Percentiles rank a stretch among this genome's conserved stretches.
These are phyloP conservation scores for Chloroceryle aenea DNA, from an alignment of 2,113 vertebrate species.

Conservation along the genomic window DNA sequence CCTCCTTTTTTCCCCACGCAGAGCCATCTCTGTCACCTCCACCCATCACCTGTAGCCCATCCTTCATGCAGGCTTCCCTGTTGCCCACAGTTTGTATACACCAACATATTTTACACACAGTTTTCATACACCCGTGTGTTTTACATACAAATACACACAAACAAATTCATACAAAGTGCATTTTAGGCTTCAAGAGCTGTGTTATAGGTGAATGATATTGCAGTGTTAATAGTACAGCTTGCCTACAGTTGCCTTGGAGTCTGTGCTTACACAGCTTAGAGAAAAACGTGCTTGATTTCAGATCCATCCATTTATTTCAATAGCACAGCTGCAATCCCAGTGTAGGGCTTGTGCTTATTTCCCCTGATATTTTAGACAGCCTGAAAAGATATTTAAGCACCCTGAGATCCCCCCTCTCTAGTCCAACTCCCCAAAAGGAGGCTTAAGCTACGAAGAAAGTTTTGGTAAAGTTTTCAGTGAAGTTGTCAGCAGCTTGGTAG, in stretches of 20 bases:
- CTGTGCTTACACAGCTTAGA: not conserved
- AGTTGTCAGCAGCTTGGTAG: slow-evolving; percentile 63
- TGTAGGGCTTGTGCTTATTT: slow-evolving; percentile 64
- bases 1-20: not conserved
- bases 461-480: slow-evolving; percentile 50
- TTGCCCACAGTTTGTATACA: accelerated
- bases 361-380: slow-evolving; percentile 71
- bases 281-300: not conserved
- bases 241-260: not conserved
- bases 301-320: not conserved
- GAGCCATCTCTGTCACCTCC: not conserved
- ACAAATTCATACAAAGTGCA: not conserved
- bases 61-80: not conserved
- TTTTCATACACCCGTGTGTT: not conserved
- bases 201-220: not conserved
- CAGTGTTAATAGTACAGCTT: not conserved
- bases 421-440: not conserved
- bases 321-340: slow-evolving; percentile 21
- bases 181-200: not conserved
- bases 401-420: slow-evolving; percentile 29
- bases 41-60: not conserved
- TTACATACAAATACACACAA: not conserved
- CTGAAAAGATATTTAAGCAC: slow-evolving; percentile 73
- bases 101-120: accelerated
- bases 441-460: slow-evolving; percentile 3